Conservation (phyloP, 2,888 invertebrate genomes). For the Drosophila lutescens region DNA sequence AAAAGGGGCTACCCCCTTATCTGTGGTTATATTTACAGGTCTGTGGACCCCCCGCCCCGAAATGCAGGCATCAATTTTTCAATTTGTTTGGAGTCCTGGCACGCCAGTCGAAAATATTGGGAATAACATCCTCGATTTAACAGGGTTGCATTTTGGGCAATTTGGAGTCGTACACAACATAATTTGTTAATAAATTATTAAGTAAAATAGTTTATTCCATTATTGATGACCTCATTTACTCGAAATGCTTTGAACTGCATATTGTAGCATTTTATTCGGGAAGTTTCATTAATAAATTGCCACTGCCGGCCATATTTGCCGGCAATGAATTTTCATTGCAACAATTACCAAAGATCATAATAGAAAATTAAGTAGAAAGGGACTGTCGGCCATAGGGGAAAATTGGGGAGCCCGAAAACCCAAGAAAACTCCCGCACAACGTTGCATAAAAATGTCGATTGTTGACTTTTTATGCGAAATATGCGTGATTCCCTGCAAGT, state of each 20-base stretch:
- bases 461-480: slow-evolving; percentile 71
- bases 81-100: slow-evolving; percentile 60
- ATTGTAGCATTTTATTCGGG: neutral
- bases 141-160: neutral
- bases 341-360: slow-evolving; percentile 44
- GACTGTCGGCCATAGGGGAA: neutral
- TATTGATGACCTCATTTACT: neutral
- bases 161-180: neutral
- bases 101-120: slow-evolving; percentile 28
- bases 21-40: slow-evolving; percentile 60
- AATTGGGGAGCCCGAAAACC: too few relatives aligned
- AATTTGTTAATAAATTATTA: neutral
- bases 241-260: too few relatives aligned
- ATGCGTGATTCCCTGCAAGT: slow-evolving; percentile 62
- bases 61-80: slow-evolving; percentile 73
- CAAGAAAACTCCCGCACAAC: neutral
- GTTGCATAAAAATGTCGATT: slow-evolving; percentile 43
- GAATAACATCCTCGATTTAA: slow-evolving; percentile 10
- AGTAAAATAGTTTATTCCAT: neutral
- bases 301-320: neutral
- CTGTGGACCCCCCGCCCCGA: neutral
- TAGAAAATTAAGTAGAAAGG: slow-evolving; percentile 39
- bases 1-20: slow-evolving; percentile 38
- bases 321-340: slow-evolving; percentile 36
- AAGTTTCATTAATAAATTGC: slow-evolving; percentile 18